A percentile compares a stretch with the other conserved stretches of the same genome.
These are phyloP conservation scores for Momotus momota DNA, from an alignment of 2,797 vertebrate genomes.

Conservation along the genomic window DNA sequence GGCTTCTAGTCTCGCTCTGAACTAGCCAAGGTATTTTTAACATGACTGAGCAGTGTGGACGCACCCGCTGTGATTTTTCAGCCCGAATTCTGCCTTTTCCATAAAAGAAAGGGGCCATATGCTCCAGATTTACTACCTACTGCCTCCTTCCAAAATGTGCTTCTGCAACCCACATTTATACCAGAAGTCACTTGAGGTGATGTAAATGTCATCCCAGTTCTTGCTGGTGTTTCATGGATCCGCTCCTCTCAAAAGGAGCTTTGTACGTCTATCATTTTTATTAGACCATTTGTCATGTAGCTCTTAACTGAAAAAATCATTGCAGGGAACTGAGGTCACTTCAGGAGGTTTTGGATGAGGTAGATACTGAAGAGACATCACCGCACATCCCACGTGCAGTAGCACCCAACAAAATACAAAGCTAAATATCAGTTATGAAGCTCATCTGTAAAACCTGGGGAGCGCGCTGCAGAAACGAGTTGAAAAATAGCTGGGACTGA, in stretches of 20 bases:
- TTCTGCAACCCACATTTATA: constrained; percentile 31
- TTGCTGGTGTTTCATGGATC: not conserved
- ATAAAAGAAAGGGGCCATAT: constrained; percentile 47
- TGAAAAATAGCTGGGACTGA: not conserved
- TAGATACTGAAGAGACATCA: not conserved
- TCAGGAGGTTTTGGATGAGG: not conserved
- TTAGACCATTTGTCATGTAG: not conserved
- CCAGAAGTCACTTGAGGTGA: constrained; percentile 35
- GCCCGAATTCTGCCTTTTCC: not conserved
- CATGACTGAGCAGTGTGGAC: not conserved
- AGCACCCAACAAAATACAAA: not conserved
- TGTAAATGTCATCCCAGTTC: not conserved
- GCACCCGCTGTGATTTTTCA: not conserved
- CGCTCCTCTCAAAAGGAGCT: not conserved
- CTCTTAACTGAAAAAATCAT: not conserved
- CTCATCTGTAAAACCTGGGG: not conserved
- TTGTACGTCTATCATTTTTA: not conserved
- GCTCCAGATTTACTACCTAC: constrained; percentile 58
- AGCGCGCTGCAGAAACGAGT: not conserved
- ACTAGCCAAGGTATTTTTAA: constrained; percentile 38
- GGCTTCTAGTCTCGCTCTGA: not conserved
- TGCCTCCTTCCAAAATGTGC: constrained; percentile 31
- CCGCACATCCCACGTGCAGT: not conserved
- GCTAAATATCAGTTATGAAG: not conserved
- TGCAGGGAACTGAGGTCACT: not conserved